Conservation (phyloP, 1,140 invertebrate species). For the Steinernema feltiae region DNA sequence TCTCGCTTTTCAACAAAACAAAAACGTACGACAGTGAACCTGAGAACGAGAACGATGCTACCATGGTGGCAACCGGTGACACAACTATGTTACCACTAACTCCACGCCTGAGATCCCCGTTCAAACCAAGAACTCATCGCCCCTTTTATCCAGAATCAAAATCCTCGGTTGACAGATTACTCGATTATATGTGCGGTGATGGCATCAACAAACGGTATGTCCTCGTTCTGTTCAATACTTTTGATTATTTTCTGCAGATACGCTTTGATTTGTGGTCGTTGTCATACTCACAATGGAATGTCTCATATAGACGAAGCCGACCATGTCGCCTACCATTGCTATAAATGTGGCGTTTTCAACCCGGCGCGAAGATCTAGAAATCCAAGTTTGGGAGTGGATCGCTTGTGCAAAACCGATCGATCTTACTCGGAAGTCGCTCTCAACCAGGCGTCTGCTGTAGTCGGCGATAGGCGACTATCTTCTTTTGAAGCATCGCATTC, state of each 20-base stretch:
- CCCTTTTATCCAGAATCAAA: conserved; percentile 5
- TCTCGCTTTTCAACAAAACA: neutral
- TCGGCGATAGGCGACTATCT: neutral
- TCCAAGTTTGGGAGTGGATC: neutral
- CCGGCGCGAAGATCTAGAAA: neutral
- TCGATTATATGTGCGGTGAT: conserved; percentile 6
- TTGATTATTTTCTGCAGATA: neutral
- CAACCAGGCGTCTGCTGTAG: neutral
- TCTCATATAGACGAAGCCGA: neutral
- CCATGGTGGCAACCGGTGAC: no score
- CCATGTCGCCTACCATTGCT: neutral
- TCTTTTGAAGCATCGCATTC: neutral
- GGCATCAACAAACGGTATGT: neutral
- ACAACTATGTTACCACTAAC: no score
- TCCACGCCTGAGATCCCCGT: neutral
- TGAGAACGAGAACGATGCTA: neutral
- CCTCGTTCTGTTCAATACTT: neutral
- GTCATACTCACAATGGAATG: neutral
- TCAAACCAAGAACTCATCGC: neutral
- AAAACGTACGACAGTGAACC: neutral
- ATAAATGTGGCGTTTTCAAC: neutral
- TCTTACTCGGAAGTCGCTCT: neutral
- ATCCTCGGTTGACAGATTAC: neutral
- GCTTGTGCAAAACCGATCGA: neutral
- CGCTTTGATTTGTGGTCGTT: neutral